A percentile compares a stretch with the other conserved stretches of the same genome.
Evolutionary conservation across 2,888 invertebrate genomes (phyloP).

Genomic region (Crepidodera aurea): DNA sequence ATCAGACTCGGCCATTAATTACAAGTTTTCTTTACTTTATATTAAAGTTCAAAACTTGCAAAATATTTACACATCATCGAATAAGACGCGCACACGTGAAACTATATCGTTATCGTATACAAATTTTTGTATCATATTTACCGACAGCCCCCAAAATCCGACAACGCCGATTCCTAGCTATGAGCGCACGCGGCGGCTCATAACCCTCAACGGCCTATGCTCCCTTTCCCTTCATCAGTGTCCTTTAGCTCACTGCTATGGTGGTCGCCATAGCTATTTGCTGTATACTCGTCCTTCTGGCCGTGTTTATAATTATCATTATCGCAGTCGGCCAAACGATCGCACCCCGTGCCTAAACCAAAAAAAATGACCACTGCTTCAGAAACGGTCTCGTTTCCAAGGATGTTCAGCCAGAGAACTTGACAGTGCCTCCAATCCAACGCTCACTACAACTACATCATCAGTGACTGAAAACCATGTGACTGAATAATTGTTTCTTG

Average conservation of each 20-base stretch:
- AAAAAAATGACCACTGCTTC: neutral
- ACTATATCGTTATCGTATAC: too few species aligned
- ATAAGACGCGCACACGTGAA: too few species aligned
- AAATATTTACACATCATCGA: too few species aligned
- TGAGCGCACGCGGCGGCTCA: constrained; percentile 37
- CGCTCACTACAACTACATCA: too few species aligned
- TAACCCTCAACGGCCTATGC: constrained; percentile 31
- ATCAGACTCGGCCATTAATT: too few species aligned
- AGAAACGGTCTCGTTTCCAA: neutral
- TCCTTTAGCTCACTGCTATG: constrained; percentile 39
- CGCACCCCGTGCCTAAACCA: constrained; percentile 53
- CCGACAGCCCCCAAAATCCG: constrained; percentile 1
- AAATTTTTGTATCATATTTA: neutral
- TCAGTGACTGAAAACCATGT: constrained; percentile 33
- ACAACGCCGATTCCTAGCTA: constrained; percentile 32
- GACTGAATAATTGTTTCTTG: constrained; percentile 35
- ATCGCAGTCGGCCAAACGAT: constrained; percentile 83
- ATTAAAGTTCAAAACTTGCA: too few species aligned
- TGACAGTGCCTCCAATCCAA: constrained; percentile 34
- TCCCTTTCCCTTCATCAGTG: constrained; percentile 30
- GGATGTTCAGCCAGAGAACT: constrained; percentile 8
- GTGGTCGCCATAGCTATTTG: constrained; percentile 88
- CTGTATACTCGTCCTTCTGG: constrained; percentile 80
- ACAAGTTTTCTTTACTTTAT: too few species aligned
- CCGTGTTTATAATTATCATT: constrained; percentile 83